Base-by-base conservation (phyloP, 2,888 invertebrate genomes). In the Euplagia quadripunctaria region DNA sequence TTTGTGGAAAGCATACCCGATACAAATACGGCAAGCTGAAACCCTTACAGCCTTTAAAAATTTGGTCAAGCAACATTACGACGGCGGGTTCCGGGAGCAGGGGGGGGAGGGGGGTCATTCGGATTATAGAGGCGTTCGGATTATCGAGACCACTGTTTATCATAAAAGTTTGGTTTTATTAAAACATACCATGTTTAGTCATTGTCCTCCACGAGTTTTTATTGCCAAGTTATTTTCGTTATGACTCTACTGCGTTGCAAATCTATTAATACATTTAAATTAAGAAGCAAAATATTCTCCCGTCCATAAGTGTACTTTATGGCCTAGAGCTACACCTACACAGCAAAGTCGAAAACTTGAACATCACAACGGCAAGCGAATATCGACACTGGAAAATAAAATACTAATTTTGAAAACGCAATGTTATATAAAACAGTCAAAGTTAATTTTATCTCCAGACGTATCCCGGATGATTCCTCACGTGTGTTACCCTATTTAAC, bases 401-500 rank as follows among this genome's bases (percentile, higher is more conserved):
- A 64, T 43, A 43, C 31, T 20, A 61, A 41, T 1, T 43, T 64
- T 16, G 1, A 64, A 64, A 64, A 65, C 5, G 4, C 14, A 14
- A 46, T 14, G 9, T 12, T 31, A 42, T 31, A 12, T 0, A 14
- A 6, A 65, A 7, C 7, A 20, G 3, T 20, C n/a, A 16, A 12
- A 3, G 3, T 42, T 16, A 42, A 52, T n/a, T 69, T 17, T 81
- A 91, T 92, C 92, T 83, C 70, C 55, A 82, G 84, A 90, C 73
- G 11, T 51, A 89, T 92, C 90, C 82, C 79, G 72, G 68, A 79
- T 77, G 75, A 70, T 68, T 72, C 75, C 75, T 85, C 82, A 79
- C 92, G 49, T 84, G 86, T 90, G 84, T 72, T 76, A 68, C 87
- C 72, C 52, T 71, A 86, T 86, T 85, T 95, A 96, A 96, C 95